Conservation (phyloP, 2,888 invertebrate species). For the Orthonevra nobilis region DNA sequence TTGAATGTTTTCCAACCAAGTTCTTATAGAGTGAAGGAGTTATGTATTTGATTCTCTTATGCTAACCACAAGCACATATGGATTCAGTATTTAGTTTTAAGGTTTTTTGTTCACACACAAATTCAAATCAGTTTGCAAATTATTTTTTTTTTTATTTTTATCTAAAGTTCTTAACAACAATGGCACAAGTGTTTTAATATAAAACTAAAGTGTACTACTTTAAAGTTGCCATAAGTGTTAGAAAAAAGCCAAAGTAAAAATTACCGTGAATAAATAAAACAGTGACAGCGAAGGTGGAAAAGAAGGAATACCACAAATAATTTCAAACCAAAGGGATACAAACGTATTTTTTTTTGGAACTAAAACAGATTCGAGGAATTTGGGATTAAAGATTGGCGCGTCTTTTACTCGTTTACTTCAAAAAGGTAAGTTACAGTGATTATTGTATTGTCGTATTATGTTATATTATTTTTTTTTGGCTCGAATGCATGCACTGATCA, state of each 20-base stretch:
- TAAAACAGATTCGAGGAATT: constrained; percentile 23
- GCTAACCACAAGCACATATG: too few relatives aligned
- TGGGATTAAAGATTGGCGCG: constrained; percentile 53
- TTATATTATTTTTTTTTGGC: constrained; percentile 6
- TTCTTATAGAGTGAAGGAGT: background rate
- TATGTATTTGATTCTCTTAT: background rate
- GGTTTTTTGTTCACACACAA: constrained; percentile 41
- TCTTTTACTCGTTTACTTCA: constrained; percentile 4
- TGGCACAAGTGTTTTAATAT: constrained; percentile 45
- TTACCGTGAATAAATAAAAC: constrained; percentile 18
- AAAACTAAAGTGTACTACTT: constrained; percentile 48
- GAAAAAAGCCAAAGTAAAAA: too few relatives aligned
- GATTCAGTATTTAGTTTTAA: too few relatives aligned
- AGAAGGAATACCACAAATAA: constrained; percentile 42
- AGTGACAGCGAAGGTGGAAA: constrained; percentile 32
- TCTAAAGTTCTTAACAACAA: constrained; percentile 33
- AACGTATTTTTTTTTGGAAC: constrained; percentile 37
- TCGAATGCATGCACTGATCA: constrained; percentile 8
- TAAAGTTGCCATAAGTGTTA: constrained; percentile 46
- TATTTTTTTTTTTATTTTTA: too few relatives aligned
- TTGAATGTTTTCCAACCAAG: constrained; percentile 6
- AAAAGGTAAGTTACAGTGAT: constrained; percentile 54
- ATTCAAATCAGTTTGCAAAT: constrained; percentile 22
- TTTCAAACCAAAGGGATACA: constrained; percentile 20
- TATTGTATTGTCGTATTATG: too few relatives aligned